phyloP scores from a whole-genome alignment of 2,797 vertebrate genomes.

The Ctenochaetus hawaiiensis region DNA sequence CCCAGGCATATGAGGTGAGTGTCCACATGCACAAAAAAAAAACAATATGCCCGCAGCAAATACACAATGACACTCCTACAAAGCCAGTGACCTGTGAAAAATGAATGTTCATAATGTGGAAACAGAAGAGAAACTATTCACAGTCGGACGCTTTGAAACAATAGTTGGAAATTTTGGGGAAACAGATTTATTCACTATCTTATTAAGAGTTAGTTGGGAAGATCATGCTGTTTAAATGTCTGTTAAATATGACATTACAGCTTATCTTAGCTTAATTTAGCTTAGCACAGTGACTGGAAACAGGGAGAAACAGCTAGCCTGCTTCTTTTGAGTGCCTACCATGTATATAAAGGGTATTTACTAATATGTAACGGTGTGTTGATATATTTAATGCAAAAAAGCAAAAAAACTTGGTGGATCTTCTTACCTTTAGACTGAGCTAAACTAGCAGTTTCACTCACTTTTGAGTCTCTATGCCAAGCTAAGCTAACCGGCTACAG shows the following conservation, averaged over 20 bases:
- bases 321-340: not conserved
- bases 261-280: not conserved
- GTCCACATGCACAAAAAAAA: constrained; percentile 9
- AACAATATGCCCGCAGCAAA: constrained; percentile 1
- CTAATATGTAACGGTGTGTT: too few relatives aligned
- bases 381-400: not conserved
- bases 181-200: not conserved
- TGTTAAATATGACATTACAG: not conserved
- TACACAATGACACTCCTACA: constrained; percentile 15
- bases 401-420: not conserved
- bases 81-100: constrained; percentile 4
- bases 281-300: constrained; percentile 1
- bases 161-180: not conserved
- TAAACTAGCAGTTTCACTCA: not conserved
- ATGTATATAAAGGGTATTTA: not conserved
- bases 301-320: not conserved
- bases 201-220: not conserved
- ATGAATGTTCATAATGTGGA: not conserved
- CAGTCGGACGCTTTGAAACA: not conserved
- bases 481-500: not conserved
- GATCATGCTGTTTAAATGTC: too few relatives aligned
- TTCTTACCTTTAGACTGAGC: not conserved
- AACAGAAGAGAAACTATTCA: not conserved
- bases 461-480: not conserved
- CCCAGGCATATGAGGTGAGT: constrained; percentile 94